Percentiles rank a stretch among this genome's conserved stretches.
Evolutionary conservation across 2,888 invertebrate genomes (phyloP).

Genomic region (Caenorhabditis afra): DNA sequence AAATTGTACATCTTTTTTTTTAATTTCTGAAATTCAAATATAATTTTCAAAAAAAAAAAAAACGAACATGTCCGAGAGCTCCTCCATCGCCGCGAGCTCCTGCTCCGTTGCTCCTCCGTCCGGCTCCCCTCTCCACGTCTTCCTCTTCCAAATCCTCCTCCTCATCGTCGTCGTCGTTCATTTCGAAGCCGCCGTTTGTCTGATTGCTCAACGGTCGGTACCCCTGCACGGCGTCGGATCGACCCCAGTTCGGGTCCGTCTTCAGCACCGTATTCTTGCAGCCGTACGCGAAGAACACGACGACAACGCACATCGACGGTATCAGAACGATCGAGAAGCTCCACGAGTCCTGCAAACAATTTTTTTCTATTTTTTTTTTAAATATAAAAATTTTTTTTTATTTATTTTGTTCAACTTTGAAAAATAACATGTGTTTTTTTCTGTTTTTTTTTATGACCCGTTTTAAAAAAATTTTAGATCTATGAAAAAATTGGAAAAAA

Average conservation of each 20-base stretch:
- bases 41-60: no score
- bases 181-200: conserved; percentile 52
- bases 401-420: not conserved
- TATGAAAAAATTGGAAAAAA: no score
- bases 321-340: conserved; percentile 65
- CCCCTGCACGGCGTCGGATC: conserved; percentile 53
- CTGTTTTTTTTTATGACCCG: no score
- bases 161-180: conserved; percentile 39
- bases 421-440: no score
- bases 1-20: no score
- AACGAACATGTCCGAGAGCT: conserved; percentile 37
- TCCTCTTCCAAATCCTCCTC: conserved; percentile 42
- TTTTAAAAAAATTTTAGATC: no score
- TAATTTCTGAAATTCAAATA: no score
- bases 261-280: conserved; percentile 65
- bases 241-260: conserved; percentile 58
- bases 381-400: not conserved
- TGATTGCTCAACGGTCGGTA: conserved; percentile 54
- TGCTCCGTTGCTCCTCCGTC: conserved; percentile 32
- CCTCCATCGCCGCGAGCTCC: conserved; percentile 30
- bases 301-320: conserved; percentile 67
- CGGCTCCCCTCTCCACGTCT: conserved; percentile 32
- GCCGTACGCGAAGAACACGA: conserved; percentile 65
- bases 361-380: not conserved
- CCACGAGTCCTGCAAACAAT: conserved; percentile 62